phyloP scores from a whole-genome alignment of 2,888 invertebrate species.

The Microctonus brassicae region DNA sequence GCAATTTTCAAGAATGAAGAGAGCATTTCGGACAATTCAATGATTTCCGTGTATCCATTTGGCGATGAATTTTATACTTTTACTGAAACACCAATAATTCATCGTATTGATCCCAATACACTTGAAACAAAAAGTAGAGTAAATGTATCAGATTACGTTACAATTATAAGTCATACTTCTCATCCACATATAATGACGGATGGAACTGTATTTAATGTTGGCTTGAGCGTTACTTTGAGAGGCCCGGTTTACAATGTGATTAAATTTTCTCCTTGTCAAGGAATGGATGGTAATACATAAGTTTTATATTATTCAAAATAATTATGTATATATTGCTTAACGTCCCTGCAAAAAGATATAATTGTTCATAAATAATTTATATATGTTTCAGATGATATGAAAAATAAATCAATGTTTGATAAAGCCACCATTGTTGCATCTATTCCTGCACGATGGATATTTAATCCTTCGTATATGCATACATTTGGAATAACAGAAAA shows the following conservation, averaged over 20 bases:
- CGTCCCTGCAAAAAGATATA: too few relatives aligned
- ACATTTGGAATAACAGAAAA: constrained; percentile 91
- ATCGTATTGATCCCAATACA: constrained; percentile 83
- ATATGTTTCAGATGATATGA: constrained; percentile 50
- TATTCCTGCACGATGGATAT: constrained; percentile 81
- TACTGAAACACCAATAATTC: constrained; percentile 86
- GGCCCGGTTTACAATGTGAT: constrained; percentile 80
- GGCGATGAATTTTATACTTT: constrained; percentile 90
- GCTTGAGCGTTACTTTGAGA: constrained; percentile 78
- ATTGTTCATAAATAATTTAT: too few relatives aligned
- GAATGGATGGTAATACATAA: constrained; percentile 30
- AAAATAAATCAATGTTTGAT: constrained; percentile 74
- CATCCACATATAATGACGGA: constrained; percentile 87
- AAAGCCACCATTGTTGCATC: constrained; percentile 79
- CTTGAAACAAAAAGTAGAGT: constrained; percentile 80
- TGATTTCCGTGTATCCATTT: constrained; percentile 91
- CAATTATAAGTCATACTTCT: constrained; percentile 84
- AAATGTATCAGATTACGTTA: constrained; percentile 76
- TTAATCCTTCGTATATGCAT: constrained; percentile 93
- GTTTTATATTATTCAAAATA: neutral
- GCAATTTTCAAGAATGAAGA: constrained; percentile 79
- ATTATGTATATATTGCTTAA: too few relatives aligned
- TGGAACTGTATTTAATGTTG: constrained; percentile 86
- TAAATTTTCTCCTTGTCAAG: constrained; percentile 73
- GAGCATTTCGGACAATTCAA: constrained; percentile 85